Base-by-base conservation (phyloP, 2,888 invertebrate genomes). In the Pasiphila rectangulata region DNA sequence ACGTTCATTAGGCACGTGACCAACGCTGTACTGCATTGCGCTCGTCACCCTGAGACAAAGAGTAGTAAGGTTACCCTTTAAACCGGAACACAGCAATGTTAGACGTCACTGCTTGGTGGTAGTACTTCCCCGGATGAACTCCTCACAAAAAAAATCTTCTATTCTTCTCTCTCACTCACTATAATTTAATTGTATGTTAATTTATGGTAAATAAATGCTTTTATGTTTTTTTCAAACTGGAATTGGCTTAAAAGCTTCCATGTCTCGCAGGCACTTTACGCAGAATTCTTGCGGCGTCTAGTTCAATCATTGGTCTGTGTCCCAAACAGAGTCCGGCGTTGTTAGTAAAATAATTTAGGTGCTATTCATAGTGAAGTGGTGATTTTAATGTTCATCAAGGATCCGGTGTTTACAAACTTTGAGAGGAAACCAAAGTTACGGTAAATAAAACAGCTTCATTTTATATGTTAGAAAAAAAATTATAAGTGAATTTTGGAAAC, bases 371-470 rank as follows among this genome's bases (percentile, higher is more conserved):
- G 42, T 32, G 5, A 30, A 23, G 23, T 7, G 4, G 30, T 42
- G 15, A 43, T 42, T 41, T 37, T 38, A 48, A 42, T 43, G 42
- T 43, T 34, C 13, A 27, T 34, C 38, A 27, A 34, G 42, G 16
- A 25, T 34, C 17, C 34, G 27, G 39, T 48, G 25, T 43, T 48
- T 43, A 38, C 30, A 13, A 27, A 42, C 42, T 38, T 48, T 38
- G 25, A 43, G 41, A 38, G 34, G 42, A 47, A 47, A 47, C 4
- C 30, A 10, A 10, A 32, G 34, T 9, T 16, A 13, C 19, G 37
- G 17, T 17, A 30, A 16, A 30, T 16, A 34, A 20, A 17, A 19
- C 9, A 35, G 17, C 17, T 32, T 32, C 32, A 32, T 19, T 17
- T 16, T 19, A 17, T n/a, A 32, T 32, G 17, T 32, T 32, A 5